Evolutionary conservation across 2,797 vertebrate species (phyloP), one percentile per base, ranked within the genome.

Genomic region (Enteromius thamalakanensis): DNA sequence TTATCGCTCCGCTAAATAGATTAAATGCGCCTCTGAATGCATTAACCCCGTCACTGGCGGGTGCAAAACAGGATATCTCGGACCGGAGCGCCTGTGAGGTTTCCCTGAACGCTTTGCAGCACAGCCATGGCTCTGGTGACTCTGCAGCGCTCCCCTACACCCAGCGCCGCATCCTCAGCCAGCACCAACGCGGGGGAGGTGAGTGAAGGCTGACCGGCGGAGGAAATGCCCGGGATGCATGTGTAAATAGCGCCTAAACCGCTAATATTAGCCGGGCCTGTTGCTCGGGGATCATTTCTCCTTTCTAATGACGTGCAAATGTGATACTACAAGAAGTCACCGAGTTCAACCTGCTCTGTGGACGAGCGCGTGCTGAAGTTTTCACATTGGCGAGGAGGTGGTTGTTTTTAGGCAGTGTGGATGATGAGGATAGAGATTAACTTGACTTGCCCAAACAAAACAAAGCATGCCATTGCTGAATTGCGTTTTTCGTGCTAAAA

Each of bases 121-220:
- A 70, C 23, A 92, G 91, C 91, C 91, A 97, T 97, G 96, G 96
- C 97, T 92, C 92, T 98, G 93, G 97, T 98, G 81, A 98, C 97
- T 82, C 93, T 99, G 90, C 97, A 97, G 95, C 96, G 97, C 88
- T 98, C 97, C 72, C 97, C 97, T 89, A 98, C 97, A 77, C 97
- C 97, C 84, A 98, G 97, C 90, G 97, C 96, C 84, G 95, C 97
- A 62, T 98, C 97, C 89, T 96, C 96, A 62, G 95, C 96, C 93
- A 97, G 97, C 95, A 97, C 94, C 34, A 89, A 90, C 1, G 93
- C 92, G 58, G 97, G 96, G 92, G 97, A 99, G 97, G 97, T 97
- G 86, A 96, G 96, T 65, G 74, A 62, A 71, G 72, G 70, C 9
- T 49, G 0, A 23, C 26, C 34, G 11, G 78, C 53, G 70, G 9